A percentile compares a stretch with the other conserved stretches of the same genome.
These are phyloP conservation scores for Rhipidura dahli DNA, from an alignment of 2,113 vertebrate species.

Conservation along the genomic window DNA sequence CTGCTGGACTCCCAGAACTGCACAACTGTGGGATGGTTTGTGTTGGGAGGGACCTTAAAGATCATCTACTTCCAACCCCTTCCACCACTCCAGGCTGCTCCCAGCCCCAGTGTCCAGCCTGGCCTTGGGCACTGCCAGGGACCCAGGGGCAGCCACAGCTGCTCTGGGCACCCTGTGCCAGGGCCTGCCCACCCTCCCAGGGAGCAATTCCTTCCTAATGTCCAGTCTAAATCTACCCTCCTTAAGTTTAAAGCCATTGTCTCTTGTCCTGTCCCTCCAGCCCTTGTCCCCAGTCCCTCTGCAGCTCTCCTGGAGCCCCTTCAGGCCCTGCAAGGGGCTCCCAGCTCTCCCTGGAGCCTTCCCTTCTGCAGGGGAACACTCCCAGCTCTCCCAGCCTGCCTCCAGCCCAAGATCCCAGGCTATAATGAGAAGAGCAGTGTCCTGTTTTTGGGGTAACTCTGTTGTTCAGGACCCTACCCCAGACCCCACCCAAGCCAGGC, in stretches of 20 bases:
- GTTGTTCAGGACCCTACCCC: not conserved
- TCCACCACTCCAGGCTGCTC: rapidly evolving
- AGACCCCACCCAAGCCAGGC: not conserved
- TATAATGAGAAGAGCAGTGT: not conserved
- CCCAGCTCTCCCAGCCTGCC: not conserved
- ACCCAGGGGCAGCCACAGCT: not conserved
- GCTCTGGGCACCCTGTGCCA: not conserved
- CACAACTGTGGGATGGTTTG: not conserved
- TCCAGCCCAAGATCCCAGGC: not conserved
- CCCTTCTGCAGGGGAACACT: not conserved
- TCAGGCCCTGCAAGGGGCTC: not conserved
- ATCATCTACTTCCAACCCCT: not conserved
- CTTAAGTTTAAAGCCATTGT: not conserved
- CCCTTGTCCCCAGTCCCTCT: not conserved
- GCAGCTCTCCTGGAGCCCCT: not conserved
- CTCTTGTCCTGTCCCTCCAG: rapidly evolving
- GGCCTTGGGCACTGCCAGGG: not conserved
- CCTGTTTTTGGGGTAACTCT: not conserved
- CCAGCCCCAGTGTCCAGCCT: not conserved
- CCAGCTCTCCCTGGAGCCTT: not conserved
- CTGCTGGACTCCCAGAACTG: not conserved
- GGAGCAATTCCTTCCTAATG: not conserved
- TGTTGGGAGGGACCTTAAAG: not conserved
- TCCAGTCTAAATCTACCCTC: not conserved
- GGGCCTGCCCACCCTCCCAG: not conserved